Percentiles rank a stretch among this genome's conserved stretches.
phyloP scores from a whole-genome alignment of 1,140 invertebrate genomes.

The Drosophila sproati region DNA sequence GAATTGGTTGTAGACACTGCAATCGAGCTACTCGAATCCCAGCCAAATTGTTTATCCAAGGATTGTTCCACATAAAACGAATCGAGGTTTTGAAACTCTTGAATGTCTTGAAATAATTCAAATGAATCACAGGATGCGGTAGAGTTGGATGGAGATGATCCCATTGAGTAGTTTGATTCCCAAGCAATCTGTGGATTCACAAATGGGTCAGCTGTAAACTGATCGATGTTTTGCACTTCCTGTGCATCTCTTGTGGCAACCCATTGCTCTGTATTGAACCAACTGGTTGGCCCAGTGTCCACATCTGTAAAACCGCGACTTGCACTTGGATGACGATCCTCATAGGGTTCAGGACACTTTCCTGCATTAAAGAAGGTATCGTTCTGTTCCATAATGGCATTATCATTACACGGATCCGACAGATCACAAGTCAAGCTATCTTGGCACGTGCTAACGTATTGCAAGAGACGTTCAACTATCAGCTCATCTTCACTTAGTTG shows the following conservation, averaged over 20 bases:
- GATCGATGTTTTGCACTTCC: background rate
- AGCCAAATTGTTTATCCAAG: constrained; percentile 26
- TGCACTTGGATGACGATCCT: background rate
- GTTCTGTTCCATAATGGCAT: background rate
- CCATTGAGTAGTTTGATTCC: constrained; percentile 33
- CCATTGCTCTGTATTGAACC: constrained; percentile 8
- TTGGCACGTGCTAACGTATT: constrained; percentile 38
- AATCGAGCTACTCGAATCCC: constrained; percentile 41
- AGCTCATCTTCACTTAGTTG: constrained; percentile 38
- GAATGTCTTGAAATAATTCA: constrained; percentile 13
- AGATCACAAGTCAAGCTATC: background rate
- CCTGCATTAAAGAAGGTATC: background rate
- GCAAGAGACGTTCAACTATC: constrained; percentile 62
- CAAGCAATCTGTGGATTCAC: constrained; percentile 36
- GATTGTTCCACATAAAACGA: background rate
- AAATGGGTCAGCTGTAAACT: background rate
- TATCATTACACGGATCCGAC: background rate
- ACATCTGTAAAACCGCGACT: background rate
- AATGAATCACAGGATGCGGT: constrained; percentile 37
- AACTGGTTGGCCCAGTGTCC: background rate
- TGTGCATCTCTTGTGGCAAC: background rate
- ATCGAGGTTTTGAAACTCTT: background rate
- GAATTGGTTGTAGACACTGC: constrained; percentile 18
- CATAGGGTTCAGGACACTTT: background rate
- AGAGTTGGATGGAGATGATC: constrained; percentile 23